phyloP scores from a whole-genome alignment of 2,797 vertebrate species.

The Sciurus carolinensis region DNA sequence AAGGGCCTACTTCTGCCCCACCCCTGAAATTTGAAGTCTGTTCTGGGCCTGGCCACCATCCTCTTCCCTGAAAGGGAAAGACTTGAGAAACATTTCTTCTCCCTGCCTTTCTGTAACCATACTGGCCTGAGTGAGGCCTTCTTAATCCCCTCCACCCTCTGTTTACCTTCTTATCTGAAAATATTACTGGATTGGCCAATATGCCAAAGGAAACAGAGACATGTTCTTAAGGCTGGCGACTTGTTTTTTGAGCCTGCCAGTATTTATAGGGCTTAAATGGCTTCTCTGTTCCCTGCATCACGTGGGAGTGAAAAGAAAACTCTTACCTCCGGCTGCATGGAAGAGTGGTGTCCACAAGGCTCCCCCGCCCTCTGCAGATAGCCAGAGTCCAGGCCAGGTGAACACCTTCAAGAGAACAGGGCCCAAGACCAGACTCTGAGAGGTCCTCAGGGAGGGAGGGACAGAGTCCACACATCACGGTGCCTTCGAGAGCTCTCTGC shows the following conservation, averaged over 20 bases:
- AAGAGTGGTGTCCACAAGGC: background rate
- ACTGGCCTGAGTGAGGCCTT: background rate
- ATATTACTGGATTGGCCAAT: slow-evolving; percentile 71
- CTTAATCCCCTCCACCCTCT: slow-evolving; percentile 61
- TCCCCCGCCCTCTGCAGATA: background rate
- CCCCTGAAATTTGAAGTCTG: background rate
- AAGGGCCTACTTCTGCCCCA: background rate
- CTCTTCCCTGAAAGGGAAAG: slow-evolving; percentile 66
- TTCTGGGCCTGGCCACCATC: background rate
- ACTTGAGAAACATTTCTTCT: slow-evolving; percentile 17
- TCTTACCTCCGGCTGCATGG: slow-evolving; percentile 7
- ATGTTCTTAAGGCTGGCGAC: slow-evolving; percentile 79
- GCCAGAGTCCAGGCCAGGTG: background rate
- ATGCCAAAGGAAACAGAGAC: slow-evolving; percentile 84
- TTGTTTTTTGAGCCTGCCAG: slow-evolving; percentile 73
- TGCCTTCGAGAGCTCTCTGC: background rate
- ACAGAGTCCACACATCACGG: background rate
- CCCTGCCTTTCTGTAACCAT: background rate
- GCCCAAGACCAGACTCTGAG: background rate
- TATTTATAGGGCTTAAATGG: slow-evolving; percentile 76
- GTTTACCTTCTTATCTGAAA: slow-evolving; percentile 84
- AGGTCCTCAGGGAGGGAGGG: background rate
- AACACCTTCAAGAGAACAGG: background rate
- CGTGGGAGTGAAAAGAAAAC: slow-evolving; percentile 35
- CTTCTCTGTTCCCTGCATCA: slow-evolving; percentile 70